These are phyloP conservation scores for Drosophila fungiperda DNA, from an alignment of 2,888 invertebrate species.

Conservation along the genomic window DNA sequence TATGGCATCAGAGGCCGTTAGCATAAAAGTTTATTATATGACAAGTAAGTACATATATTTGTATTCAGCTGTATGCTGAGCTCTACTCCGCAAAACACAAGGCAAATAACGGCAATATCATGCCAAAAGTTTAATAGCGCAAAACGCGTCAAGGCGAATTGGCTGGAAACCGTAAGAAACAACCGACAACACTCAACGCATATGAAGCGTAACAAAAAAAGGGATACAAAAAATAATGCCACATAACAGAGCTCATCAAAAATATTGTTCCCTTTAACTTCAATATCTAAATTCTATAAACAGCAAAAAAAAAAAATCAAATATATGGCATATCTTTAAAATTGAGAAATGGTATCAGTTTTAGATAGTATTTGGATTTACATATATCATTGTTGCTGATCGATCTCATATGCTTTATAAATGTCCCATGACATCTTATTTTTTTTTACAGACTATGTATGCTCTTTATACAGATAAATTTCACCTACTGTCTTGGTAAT, in stretches of 20 bases:
- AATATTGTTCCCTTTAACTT: slow-evolving; percentile 25
- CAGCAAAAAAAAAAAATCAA: no score
- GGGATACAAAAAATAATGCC: slow-evolving; percentile 37
- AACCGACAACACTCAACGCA: slow-evolving; percentile 50
- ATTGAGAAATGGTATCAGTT: not conserved
- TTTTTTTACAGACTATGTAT: no score
- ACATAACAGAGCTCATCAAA: slow-evolving; percentile 21
- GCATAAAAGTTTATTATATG: slow-evolving; percentile 78
- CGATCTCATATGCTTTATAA: not conserved
- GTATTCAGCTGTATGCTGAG: slow-evolving; percentile 51
- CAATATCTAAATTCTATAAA: not conserved
- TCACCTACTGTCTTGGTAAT: slow-evolving; percentile 22
- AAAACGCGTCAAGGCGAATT: slow-evolving; percentile 72
- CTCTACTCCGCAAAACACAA: slow-evolving; percentile 20
- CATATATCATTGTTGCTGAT: not conserved
- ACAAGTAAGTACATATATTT: slow-evolving; percentile 73
- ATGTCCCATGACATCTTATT: not conserved
- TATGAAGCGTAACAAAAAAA: slow-evolving; percentile 64
- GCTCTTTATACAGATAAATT: not conserved
- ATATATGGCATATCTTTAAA: not conserved
- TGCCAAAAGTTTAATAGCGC: slow-evolving; percentile 77
- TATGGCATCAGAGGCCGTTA: slow-evolving; percentile 72
- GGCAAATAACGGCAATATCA: slow-evolving; percentile 69
- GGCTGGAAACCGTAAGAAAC: slow-evolving; percentile 71
- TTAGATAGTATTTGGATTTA: not conserved